A percentile compares a stretch with the other conserved stretches of the same genome.
Conservation (phyloP, 2,113 vertebrate species). For the Cettia cetti region DNA sequence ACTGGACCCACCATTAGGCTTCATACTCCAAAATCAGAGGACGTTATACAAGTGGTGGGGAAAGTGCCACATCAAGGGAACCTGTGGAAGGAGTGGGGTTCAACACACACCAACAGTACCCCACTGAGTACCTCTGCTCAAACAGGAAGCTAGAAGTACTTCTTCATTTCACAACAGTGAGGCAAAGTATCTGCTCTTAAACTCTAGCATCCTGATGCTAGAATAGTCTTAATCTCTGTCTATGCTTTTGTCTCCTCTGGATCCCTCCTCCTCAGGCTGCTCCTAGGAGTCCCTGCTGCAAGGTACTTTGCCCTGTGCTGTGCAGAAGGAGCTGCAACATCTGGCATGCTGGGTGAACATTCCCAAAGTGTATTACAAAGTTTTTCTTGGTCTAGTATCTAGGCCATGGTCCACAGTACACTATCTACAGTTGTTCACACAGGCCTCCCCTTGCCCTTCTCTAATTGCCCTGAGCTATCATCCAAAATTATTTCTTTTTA, state of each 20-base stretch:
- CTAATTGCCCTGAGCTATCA: background rate
- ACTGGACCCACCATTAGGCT: background rate
- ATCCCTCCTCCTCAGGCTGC: background rate
- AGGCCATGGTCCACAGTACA: background rate
- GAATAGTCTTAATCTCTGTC: background rate
- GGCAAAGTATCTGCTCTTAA: background rate
- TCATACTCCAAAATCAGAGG: fast-evolving
- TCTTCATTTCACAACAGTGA: background rate
- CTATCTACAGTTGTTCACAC: background rate
- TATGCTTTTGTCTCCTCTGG: background rate
- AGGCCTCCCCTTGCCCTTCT: background rate
- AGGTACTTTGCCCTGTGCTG: background rate
- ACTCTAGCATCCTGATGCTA: background rate
- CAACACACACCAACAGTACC: background rate
- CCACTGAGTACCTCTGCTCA: background rate
- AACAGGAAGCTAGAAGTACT: background rate
- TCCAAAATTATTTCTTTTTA: background rate
- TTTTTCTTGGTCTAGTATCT: background rate
- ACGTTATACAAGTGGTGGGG: background rate
- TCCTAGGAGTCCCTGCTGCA: background rate
- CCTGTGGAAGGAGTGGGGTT: background rate
- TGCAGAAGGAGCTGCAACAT: background rate
- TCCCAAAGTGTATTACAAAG: background rate
- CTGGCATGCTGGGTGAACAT: background rate
- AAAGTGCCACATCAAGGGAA: background rate